Percentiles rank a stretch among this genome's conserved stretches.
phyloP scores from a whole-genome alignment of 2,888 invertebrate genomes.

The Pherbina coryleti region DNA sequence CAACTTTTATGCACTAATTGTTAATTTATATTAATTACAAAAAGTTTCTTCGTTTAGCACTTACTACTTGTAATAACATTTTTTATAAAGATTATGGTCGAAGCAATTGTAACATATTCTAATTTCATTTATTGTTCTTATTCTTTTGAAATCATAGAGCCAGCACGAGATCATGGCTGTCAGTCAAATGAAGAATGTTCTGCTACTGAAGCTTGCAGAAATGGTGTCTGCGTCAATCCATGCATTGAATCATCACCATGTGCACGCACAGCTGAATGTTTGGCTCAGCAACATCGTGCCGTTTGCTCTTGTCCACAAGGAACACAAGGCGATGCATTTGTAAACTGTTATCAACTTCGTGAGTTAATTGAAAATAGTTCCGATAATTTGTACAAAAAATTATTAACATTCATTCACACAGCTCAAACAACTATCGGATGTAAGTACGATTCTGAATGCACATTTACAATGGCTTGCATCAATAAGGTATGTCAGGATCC shows the following conservation, averaged over 20 bases:
- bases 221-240: constrained; percentile 82
- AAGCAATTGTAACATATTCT: not conserved
- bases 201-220: constrained; percentile 78
- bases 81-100: not conserved
- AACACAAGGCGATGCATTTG: constrained; percentile 83
- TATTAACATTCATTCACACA: constrained; percentile 31
- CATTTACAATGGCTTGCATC: constrained; percentile 83
- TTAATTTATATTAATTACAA: constrained; percentile 1
- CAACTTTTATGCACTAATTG: not conserved
- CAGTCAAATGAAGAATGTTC: constrained; percentile 80
- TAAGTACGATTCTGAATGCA: constrained; percentile 80
- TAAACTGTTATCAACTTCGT: constrained; percentile 75
- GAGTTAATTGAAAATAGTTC: constrained; percentile 43
- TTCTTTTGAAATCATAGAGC: constrained; percentile 54
- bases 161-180: constrained; percentile 74
- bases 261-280: constrained; percentile 83
- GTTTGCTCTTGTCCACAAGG: constrained; percentile 82
- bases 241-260: constrained; percentile 78
- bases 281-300: constrained; percentile 81
- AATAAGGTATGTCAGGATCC: constrained; percentile 85
- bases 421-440: constrained; percentile 76
- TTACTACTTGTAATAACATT: not conserved
- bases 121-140: not conserved
- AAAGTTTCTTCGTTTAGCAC: not conserved
- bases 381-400: no score